Evolutionary conservation across 1,140 invertebrate species (phyloP).

Genomic region (Battus philenor): DNA sequence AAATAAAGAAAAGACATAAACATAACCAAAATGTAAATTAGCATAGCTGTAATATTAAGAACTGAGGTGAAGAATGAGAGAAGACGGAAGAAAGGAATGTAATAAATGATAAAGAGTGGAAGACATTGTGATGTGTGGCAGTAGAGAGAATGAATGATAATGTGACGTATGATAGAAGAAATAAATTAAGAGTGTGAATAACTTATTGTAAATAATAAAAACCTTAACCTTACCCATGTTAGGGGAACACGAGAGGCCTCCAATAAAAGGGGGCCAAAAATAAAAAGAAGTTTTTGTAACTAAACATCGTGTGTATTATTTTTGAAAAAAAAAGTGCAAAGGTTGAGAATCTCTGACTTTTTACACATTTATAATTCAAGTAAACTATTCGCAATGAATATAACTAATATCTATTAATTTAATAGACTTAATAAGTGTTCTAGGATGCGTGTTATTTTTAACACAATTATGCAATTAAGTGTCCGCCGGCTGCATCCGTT

Average conservation of each 20-base stretch:
- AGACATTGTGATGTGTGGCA: too few species aligned
- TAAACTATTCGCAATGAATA: not conserved
- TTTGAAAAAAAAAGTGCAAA: not conserved
- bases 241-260: too few species aligned
- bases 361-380: not conserved
- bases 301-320: not conserved
- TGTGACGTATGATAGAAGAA: too few species aligned
- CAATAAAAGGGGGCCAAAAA: not conserved
- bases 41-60: too few species aligned
- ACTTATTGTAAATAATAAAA: too few species aligned
- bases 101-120: too few species aligned
- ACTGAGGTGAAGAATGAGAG: too few species aligned
- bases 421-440: not conserved
- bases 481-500: not conserved
- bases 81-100: too few species aligned
- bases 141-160: too few species aligned
- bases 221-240: too few species aligned
- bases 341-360: not conserved
- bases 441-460: not conserved
- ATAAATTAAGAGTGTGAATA: too few species aligned
- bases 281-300: not conserved
- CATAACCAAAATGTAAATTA: not conserved
- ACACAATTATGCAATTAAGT: not conserved
- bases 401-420: conserved; percentile 1
- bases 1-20: not conserved